These are phyloP conservation scores for Parus major DNA, from an alignment of 2,113 vertebrate genomes.

Conservation along the genomic window DNA sequence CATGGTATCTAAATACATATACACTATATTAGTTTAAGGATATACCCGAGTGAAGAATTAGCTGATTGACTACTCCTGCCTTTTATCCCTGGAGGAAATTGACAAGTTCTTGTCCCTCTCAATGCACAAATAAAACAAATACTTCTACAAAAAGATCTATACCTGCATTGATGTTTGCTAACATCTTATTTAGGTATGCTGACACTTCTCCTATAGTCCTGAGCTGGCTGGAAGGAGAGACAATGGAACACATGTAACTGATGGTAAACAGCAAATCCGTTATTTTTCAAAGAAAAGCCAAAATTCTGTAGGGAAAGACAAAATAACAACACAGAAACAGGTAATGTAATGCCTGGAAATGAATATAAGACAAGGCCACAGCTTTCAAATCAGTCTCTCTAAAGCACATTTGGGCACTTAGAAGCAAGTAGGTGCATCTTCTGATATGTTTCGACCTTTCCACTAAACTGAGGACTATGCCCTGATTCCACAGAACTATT, in stretches of 20 bases:
- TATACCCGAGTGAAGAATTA: background rate
- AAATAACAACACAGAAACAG: background rate
- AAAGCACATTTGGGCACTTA: background rate
- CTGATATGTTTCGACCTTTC: background rate
- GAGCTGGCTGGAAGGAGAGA: conserved; percentile 19
- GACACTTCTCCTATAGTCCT: conserved; percentile 32
- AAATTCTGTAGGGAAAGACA: background rate
- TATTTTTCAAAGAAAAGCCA: background rate
- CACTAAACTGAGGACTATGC: too few species aligned
- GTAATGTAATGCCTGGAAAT: background rate
- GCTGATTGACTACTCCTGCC: background rate
- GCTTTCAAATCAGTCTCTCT: background rate
- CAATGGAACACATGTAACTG: background rate
- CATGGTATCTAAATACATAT: background rate
- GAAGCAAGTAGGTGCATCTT: background rate
- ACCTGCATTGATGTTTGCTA: background rate
- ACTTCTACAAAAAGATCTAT: background rate
- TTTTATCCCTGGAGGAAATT: background rate
- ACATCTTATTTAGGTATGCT: background rate
- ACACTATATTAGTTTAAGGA: background rate
- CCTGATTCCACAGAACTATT: background rate
- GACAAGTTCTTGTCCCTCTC: background rate
- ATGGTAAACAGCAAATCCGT: background rate
- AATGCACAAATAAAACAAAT: background rate
- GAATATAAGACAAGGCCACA: background rate